A percentile compares a stretch with the other conserved stretches of the same genome.
Evolutionary conservation across 2,113 vertebrate species (phyloP).

Genomic region (Canis aureus): DNA sequence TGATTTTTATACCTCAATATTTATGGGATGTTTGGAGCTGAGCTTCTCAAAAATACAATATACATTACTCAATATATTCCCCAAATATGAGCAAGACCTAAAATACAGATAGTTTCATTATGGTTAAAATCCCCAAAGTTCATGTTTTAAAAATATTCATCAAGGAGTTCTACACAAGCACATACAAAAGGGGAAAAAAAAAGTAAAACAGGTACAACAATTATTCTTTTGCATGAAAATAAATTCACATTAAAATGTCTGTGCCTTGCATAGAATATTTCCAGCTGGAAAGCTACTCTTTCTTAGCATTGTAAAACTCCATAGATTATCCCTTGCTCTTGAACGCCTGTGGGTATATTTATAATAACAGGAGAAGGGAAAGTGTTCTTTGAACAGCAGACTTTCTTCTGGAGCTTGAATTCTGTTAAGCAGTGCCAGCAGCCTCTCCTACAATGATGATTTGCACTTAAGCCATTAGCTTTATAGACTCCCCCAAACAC

Average conservation of each 20-base stretch:
- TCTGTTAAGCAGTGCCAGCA: background rate
- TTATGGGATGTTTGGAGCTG: background rate
- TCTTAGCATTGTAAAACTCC: background rate
- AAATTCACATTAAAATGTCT: slow-evolving; percentile 20
- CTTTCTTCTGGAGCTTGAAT: slow-evolving; percentile 24
- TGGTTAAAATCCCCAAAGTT: background rate
- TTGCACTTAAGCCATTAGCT: background rate
- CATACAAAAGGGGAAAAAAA: background rate
- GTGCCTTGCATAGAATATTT: background rate
- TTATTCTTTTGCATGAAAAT: background rate
- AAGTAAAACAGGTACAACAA: background rate
- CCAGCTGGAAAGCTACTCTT: background rate
- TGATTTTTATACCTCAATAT: background rate
- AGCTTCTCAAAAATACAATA: background rate
- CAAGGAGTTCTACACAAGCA: slow-evolving; percentile 10
- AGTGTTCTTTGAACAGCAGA: slow-evolving; percentile 33
- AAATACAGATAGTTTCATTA: background rate
- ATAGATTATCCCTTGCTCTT: background rate
- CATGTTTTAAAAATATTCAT: background rate
- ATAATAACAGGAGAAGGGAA: slow-evolving; percentile 7
- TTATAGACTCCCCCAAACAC: background rate
- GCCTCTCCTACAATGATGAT: background rate
- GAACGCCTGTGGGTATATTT: background rate
- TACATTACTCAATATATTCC: background rate
- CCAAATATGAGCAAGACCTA: background rate